Base-by-base conservation (phyloP, 1,140 invertebrate genomes). In the Araneus ventricosus region DNA sequence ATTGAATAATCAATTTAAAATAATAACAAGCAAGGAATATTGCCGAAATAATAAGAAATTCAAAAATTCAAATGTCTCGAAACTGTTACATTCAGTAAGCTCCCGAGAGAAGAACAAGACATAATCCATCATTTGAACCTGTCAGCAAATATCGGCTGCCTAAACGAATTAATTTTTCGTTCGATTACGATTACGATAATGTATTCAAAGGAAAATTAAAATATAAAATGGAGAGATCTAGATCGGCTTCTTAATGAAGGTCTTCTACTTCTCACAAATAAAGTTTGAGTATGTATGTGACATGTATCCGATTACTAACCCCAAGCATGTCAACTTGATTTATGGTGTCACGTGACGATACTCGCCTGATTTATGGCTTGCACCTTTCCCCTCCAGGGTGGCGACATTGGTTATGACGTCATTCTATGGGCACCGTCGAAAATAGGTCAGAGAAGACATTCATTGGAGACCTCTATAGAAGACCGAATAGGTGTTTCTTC, bases 371-470 rank as follows among this genome's bases (percentile, higher is more conserved):
- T 89, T 89, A 89, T 89, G 88, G 27, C 39, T 75, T 30, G 14
- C 88, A 57, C 37, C 88, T 89, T 89, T 52, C 37, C 34, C 67
- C 88, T 75, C 88, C 41, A 4, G 2, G n/a, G 10, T 75, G 88
- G 67, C 41, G 63, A 75, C 88, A 89, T 30, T 57, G 45, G 27
- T 89, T n/a, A 89, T 89, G 63, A 79, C 88, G 63, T 89, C 88
- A 57, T 89, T 89, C 63, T 67, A 75, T n/a, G 88, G 45, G 41
- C 70, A 52, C 20, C 57, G 88, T 2, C 63, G 85, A 24, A 87
- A 87, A 37, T 61, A 87, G 85, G 59, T 61, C 85, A 37, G 45
- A 14, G 7, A 14, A 52, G n/a, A 57, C 8, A 85, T 85, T 41
- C 45, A 41, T 52, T 85, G 41, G 39, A 52, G 82, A 57, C 2